These are phyloP conservation scores for Phocoena sinus DNA, from an alignment of 2,113 vertebrate species.

Conservation along the genomic window DNA sequence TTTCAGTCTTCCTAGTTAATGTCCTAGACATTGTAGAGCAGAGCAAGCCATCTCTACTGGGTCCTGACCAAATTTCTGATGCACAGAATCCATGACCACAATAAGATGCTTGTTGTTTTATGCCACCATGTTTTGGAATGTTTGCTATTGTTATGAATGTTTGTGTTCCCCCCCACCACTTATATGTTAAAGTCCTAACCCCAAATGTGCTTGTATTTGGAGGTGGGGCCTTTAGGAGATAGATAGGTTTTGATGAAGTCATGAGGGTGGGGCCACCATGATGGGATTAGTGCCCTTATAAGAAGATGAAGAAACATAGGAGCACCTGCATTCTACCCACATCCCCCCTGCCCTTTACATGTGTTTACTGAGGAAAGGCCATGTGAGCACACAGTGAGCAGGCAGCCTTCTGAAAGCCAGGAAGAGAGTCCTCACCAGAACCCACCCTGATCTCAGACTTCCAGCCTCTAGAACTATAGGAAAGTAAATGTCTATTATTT, in stretches of 20 bases:
- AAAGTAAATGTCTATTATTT: background rate
- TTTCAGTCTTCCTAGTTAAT: background rate
- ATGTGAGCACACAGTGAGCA: background rate
- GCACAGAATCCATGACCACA: rapidly evolving
- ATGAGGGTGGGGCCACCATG: background rate
- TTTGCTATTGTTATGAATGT: background rate
- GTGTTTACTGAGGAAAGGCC: background rate
- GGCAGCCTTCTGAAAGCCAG: background rate
- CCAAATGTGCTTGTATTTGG: background rate
- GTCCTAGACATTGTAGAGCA: background rate
- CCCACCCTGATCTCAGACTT: background rate
- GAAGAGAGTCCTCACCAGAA: background rate
- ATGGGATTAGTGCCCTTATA: background rate
- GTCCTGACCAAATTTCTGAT: background rate
- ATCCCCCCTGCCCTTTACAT: rapidly evolving
- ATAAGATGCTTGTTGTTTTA: background rate
- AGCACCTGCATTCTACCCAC: background rate
- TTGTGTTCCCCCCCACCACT: background rate
- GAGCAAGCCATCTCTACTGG: background rate
- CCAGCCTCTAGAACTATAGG: background rate
- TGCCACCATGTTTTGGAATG: background rate
- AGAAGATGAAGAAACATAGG: background rate
- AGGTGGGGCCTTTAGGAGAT: background rate
- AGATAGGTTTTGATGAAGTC: background rate
- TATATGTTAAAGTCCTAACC: background rate